Evolutionary conservation across 2,888 invertebrate genomes (phyloP).

Genomic region (Drosophila incognita): DNA sequence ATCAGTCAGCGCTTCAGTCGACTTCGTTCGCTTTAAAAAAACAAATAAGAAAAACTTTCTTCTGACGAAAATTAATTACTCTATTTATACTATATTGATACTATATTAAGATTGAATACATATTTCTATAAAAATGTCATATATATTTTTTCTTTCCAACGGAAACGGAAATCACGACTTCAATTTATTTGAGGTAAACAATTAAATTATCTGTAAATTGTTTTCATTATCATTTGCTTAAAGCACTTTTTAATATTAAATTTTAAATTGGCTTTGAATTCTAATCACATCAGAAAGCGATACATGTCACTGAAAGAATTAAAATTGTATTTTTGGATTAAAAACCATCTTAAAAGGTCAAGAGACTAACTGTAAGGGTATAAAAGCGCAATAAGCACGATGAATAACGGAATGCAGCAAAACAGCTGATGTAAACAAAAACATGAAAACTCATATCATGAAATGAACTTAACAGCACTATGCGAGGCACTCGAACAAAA

Average conservation of each 20-base stretch:
- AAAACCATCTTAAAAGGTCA: neutral
- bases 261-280: neutral
- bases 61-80: neutral
- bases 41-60: neutral
- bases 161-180: neutral
- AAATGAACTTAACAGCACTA: conserved; percentile 28
- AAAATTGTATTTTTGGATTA: neutral
- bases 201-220: neutral
- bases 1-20: conserved; percentile 12
- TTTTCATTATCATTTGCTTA: neutral
- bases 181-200: neutral
- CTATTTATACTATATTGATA: neutral
- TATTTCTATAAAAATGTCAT: neutral
- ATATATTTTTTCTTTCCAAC: neutral
- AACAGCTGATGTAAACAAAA: conserved; percentile 48
- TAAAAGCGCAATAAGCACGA: conserved; percentile 13
- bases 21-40: conserved; percentile 30
- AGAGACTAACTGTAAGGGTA: neutral
- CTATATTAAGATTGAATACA: neutral
- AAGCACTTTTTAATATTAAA: neutral
- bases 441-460: conserved; percentile 22
- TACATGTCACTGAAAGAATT: neutral
- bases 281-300: neutral
- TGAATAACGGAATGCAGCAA: conserved; percentile 4
- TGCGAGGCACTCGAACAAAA: conserved; percentile 13